Base-by-base conservation (phyloP, 2,888 invertebrate genomes). In the Elegia similella region DNA sequence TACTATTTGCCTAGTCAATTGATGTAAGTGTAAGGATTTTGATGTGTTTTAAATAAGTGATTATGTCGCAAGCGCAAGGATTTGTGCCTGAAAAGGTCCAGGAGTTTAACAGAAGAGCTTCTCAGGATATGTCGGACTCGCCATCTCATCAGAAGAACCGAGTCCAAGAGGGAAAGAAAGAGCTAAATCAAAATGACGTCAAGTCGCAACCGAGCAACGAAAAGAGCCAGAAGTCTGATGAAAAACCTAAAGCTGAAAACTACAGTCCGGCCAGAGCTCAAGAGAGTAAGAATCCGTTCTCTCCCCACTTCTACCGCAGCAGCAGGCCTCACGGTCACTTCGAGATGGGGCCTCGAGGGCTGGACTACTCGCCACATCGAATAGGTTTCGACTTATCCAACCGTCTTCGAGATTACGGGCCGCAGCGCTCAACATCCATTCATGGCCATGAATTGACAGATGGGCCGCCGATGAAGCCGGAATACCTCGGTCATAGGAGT, bases 391-490 rank as follows among this genome's bases (percentile, higher is more conserved):
- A 92, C 52, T 85, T 85, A 42, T 82, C 87, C 12, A 86, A 84
- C 59, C 75, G 92, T 7, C 69, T 88, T 57, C 72, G 91, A 1
- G 91, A 91, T 50, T 88, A 85, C 52, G 87, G 86, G 0, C 89
- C 91, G 1, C 92, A 89, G 59, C 73, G 92, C 1, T 91, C 92
- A 0, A 86, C 89, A 0, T 92, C 92, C 0, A 85, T 92, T 50
- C 91, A 92, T 60, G 92, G 92, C 0, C 91, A 92, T 57, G 92
- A 92, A 65, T 68, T 92, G 42, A 88, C 90, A 0, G 88, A 88
- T 50, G 88, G 84, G 0, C 88, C 86, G 0, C 88, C 85, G 0
- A 76, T 82, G 65, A 86, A 87, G 60, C 85, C 88, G 0, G 89
- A 91, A 59, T 86, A 89, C 55, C 62, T 88, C 3, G 86, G 86